phyloP scores from a whole-genome alignment of 2,888 invertebrate genomes.

The Pollenia labialis region DNA sequence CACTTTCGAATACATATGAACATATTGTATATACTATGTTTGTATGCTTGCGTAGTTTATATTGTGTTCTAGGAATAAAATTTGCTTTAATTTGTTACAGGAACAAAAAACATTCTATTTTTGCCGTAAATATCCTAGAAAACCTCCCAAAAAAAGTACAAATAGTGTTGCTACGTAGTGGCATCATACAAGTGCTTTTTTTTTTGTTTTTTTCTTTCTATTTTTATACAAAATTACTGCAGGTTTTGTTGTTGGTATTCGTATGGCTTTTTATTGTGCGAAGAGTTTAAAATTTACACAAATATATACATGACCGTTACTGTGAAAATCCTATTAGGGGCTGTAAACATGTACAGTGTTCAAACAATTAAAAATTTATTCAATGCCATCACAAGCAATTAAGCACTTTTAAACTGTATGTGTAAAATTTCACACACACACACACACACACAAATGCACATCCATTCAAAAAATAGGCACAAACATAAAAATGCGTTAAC shows the following conservation, averaged over 20 bases:
- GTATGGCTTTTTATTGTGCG: constrained; percentile 55
- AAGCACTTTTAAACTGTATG: constrained; percentile 81
- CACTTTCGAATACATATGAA: neutral
- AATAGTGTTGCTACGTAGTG: constrained; percentile 4
- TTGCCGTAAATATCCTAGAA: constrained; percentile 43
- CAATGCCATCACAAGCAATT: constrained; percentile 84
- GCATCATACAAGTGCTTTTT: neutral
- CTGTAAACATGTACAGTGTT: constrained; percentile 83
- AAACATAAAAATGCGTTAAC: neutral
- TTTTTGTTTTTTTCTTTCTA: constrained; percentile 3
- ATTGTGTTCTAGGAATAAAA: constrained; percentile 49
- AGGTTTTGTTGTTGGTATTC: neutral
- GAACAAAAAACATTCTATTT: constrained; percentile 55
- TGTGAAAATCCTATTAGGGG: constrained; percentile 82
- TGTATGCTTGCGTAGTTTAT: constrained; percentile 11
- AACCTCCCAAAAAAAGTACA: constrained; percentile 18
- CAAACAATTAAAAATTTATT: constrained; percentile 84
- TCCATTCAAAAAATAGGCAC: neutral
- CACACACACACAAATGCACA: neutral
- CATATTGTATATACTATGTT: neutral
- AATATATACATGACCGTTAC: constrained; percentile 49
- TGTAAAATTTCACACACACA: constrained; percentile 33
- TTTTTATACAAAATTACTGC: constrained; percentile 36
- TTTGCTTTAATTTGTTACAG: constrained; percentile 66
- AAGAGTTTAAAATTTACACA: constrained; percentile 54